Evolutionary conservation across 2,797 vertebrate species (phyloP).

Genomic region (Myiotriccus ornatus): DNA sequence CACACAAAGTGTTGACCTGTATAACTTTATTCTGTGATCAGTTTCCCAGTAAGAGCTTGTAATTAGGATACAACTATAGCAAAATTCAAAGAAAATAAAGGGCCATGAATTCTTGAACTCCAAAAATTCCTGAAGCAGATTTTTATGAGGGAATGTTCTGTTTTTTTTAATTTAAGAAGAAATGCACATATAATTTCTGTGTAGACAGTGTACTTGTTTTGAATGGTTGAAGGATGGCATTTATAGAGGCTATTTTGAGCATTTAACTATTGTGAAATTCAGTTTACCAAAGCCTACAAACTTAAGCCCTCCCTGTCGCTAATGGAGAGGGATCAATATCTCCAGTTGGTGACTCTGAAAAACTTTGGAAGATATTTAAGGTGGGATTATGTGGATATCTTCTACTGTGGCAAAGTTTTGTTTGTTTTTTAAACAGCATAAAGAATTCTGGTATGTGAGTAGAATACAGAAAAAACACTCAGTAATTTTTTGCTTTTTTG

Average conservation of each 20-base stretch:
- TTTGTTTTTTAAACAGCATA: background rate
- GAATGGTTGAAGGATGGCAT: background rate
- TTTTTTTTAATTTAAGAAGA: background rate
- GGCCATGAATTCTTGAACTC: background rate
- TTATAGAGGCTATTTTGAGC: background rate
- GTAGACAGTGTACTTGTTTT: background rate
- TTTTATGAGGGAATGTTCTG: background rate
- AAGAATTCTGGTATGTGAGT: background rate
- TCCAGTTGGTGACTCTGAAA: background rate
- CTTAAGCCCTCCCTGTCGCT: background rate
- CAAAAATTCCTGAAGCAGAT: background rate
- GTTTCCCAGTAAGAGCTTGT: background rate
- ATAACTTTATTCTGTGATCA: background rate
- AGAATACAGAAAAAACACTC: background rate
- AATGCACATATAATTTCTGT: background rate
- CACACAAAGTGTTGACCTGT: background rate
- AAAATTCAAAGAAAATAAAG: background rate
- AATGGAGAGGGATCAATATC: background rate
- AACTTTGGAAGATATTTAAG: background rate
- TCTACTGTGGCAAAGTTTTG: background rate
- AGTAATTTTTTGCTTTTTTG: background rate
- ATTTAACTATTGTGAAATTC: background rate
- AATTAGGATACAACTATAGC: background rate
- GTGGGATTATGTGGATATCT: background rate
- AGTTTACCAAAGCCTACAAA: background rate